Base-by-base conservation (phyloP, 30 jellyfish, hydroid and myxozoan genomes). In the Aurelia coerulea region DNA sequence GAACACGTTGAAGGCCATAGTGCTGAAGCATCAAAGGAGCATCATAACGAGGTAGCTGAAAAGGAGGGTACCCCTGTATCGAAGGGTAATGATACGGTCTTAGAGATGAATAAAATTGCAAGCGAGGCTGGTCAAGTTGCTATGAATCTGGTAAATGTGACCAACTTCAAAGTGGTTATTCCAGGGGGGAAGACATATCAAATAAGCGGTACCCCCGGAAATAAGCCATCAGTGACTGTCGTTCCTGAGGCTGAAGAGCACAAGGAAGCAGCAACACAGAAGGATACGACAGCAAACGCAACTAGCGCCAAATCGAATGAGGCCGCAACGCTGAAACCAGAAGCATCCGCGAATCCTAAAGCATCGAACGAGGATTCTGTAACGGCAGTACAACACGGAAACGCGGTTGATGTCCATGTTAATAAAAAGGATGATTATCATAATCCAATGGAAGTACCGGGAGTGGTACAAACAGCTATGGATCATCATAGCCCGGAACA, bases 131-230 rank as follows among this genome's bases (percentile, higher is more conserved):
- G 92, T 0, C 96, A 79, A 31, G 82, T 88, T 2, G 96, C 96
- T 8, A 91, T 82, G 94, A 81, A 91, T 58, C 83, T 75, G 29
- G 98, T 86, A 11, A 91, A 91, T 41, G 90, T 84, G n/a, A 86
- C 96, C 0, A 91, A 86, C 49, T 91, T 91, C 42, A 91, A 85
- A 65, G 96, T 91, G 72, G 94, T 91, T 33, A 84, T 91, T 56
- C 98, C 98, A 14, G 98, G 98, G 8, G 98, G 98, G 5, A 85
- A 91, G 32, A 81, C 88, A 17, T 80, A 82, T 39, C 91, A 91
- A 69, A 70, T 91, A 79, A 73, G 88, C 32, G 98, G 98, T 2
- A 32, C 90, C 3, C 83, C 88, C 12, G 91, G 87, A 13, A 70
- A 78, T 18, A 90, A 79, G 50, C 95, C 89, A 29, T 53, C 82